phyloP scores from a whole-genome alignment of 2,113 vertebrate species.

The Lophotis ruficrista region DNA sequence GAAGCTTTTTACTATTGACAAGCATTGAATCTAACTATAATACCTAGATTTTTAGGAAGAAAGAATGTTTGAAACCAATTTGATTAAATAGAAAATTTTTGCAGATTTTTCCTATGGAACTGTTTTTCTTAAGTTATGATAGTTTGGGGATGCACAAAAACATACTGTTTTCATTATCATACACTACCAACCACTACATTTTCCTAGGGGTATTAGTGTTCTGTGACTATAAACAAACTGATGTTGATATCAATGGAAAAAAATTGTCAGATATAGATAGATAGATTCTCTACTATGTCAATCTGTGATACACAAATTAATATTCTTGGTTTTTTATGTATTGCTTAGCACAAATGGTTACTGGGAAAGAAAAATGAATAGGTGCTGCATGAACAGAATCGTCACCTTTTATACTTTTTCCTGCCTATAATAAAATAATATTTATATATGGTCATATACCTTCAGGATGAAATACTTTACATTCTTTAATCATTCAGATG shows the following conservation, averaged over 20 bases:
- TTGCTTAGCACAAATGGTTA: neutral
- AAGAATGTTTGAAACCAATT: neutral
- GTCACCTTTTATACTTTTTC: neutral
- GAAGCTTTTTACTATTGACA: neutral
- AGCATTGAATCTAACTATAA: neutral
- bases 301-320: neutral
- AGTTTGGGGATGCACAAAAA: neutral
- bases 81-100: neutral
- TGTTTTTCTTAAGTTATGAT: neutral
- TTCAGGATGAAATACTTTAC: neutral
- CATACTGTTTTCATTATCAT: neutral
- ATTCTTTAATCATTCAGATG: neutral
- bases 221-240: neutral
- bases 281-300: neutral
- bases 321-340: neutral
- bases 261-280: neutral
- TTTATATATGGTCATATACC: neutral
- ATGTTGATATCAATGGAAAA: neutral
- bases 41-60: neutral
- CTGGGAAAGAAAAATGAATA: neutral
- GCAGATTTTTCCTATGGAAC: neutral
- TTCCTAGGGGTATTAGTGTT: neutral
- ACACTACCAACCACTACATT: neutral
- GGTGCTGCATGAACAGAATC: neutral
- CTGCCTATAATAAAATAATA: neutral